These are phyloP conservation scores for Keiferia lycopersicella DNA, from an alignment of 2,888 invertebrate species.

Conservation along the genomic window DNA sequence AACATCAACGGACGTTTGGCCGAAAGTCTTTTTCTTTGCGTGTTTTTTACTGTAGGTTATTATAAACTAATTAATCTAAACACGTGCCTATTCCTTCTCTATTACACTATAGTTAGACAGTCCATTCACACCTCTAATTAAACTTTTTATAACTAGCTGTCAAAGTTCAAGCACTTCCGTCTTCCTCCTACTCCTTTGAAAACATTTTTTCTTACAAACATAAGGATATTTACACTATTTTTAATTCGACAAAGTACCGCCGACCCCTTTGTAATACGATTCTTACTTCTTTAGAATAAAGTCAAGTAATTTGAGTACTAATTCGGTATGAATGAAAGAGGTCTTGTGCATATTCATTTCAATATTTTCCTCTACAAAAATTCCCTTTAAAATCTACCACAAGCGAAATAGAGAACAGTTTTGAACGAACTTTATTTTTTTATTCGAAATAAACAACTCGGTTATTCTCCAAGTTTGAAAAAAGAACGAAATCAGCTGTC, in stretches of 20 bases:
- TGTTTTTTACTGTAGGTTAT: background rate
- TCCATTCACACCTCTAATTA: slow-evolving; percentile 59
- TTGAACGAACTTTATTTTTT: slow-evolving; percentile 9
- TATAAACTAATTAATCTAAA: background rate
- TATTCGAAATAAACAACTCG: slow-evolving; percentile 29
- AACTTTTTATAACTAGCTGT: slow-evolving; percentile 48
- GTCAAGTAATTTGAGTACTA: slow-evolving; percentile 75
- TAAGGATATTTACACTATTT: slow-evolving; percentile 62
- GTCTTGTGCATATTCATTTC: slow-evolving; percentile 11
- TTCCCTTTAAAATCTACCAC: background rate
- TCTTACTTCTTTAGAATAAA: slow-evolving; percentile 52
- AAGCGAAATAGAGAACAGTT: slow-evolving; percentile 27
- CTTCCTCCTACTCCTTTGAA: slow-evolving; percentile 38
- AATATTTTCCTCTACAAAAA: background rate
- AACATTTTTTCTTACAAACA: slow-evolving; percentile 38
- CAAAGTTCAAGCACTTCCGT: slow-evolving; percentile 44
- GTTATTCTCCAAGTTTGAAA: slow-evolving; percentile 41
- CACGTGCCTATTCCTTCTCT: slow-evolving; percentile 10
- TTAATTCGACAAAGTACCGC: slow-evolving; percentile 55
- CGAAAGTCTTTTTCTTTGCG: too few species aligned
- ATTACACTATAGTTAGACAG: background rate
- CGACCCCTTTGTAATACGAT: slow-evolving; percentile 60
- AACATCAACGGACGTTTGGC: too few species aligned
- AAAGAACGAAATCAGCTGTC: slow-evolving; percentile 68
- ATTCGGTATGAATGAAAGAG: slow-evolving; percentile 46